These are phyloP conservation scores for Takifugu rubripes DNA, from an alignment of 2,797 vertebrate species.

Conservation along the genomic window DNA sequence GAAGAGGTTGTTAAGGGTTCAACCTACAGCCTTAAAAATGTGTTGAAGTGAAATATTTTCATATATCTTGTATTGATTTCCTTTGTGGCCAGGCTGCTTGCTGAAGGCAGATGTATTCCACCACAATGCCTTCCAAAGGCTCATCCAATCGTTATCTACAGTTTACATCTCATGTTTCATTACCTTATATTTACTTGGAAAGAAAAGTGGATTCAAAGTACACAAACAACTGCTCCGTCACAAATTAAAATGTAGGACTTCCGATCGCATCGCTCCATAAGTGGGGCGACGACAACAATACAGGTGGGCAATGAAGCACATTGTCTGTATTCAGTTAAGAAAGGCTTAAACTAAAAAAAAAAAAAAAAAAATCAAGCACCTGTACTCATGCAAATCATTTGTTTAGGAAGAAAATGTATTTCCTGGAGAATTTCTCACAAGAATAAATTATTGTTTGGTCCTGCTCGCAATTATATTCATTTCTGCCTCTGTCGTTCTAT, in stretches of 20 bases:
- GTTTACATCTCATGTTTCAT: constrained; percentile 10
- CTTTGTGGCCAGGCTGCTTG: background rate
- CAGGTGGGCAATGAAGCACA: constrained; percentile 25
- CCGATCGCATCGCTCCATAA: constrained; percentile 5
- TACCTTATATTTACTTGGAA: constrained; percentile 16
- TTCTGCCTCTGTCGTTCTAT: constrained; percentile 36
- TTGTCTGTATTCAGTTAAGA: constrained; percentile 21
- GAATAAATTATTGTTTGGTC: constrained; percentile 46
- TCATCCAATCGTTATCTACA: constrained; percentile 11
- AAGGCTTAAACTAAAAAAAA: constrained; percentile 15
- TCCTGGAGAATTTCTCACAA: constrained; percentile 45
- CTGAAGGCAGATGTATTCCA: background rate
- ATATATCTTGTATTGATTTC: constrained; percentile 3
- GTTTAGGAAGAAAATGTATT: constrained; percentile 46
- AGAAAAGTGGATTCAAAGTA: background rate
- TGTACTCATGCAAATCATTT: constrained; percentile 2
- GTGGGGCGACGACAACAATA: constrained; percentile 54
- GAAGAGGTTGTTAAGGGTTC: background rate
- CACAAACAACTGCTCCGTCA: background rate
- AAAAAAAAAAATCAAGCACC: background rate
- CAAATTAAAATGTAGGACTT: constrained; percentile 20
- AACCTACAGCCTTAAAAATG: background rate
- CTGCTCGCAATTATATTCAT: constrained; percentile 50
- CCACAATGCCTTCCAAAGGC: constrained; percentile 10
- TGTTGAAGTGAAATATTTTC: background rate